Evolutionary conservation across 2,797 vertebrate species (phyloP).

Genomic region (Delichon dasypus): DNA sequence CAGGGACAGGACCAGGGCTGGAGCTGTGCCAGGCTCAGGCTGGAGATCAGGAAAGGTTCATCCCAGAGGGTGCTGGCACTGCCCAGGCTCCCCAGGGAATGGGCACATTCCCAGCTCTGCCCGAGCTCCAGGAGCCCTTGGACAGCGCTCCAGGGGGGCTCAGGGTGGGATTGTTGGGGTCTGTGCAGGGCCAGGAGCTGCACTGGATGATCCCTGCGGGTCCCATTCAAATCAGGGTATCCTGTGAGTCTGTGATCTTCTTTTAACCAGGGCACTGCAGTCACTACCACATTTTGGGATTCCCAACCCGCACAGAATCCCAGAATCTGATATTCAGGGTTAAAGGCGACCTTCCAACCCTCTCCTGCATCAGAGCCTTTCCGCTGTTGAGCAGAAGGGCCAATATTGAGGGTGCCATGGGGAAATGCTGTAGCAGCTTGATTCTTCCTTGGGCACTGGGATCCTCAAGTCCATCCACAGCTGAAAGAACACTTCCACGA

Average conservation of each 20-base stretch:
- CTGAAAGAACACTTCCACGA: background rate
- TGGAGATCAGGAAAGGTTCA: background rate
- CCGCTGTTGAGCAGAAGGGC: background rate
- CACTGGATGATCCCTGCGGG: accelerated
- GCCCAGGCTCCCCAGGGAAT: background rate
- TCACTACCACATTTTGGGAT: accelerated
- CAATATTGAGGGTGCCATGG: accelerated
- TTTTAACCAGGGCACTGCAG: background rate
- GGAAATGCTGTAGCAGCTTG: background rate
- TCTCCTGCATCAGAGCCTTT: background rate
- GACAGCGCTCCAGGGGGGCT: accelerated
- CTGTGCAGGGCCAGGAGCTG: accelerated
- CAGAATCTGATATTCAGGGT: background rate
- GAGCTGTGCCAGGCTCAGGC: accelerated
- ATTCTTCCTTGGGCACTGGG: background rate
- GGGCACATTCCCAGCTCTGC: background rate
- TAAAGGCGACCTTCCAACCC: background rate
- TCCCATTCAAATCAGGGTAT: no score
- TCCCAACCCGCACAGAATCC: background rate
- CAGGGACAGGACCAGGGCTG: accelerated
- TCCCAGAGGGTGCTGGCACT: background rate
- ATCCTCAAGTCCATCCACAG: background rate
- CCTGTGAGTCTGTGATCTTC: background rate
- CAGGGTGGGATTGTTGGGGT: background rate
- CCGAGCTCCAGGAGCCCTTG: background rate